These are phyloP conservation scores for Aviceda subcristata DNA, from an alignment of 2,113 vertebrate genomes.

Conservation along the genomic window DNA sequence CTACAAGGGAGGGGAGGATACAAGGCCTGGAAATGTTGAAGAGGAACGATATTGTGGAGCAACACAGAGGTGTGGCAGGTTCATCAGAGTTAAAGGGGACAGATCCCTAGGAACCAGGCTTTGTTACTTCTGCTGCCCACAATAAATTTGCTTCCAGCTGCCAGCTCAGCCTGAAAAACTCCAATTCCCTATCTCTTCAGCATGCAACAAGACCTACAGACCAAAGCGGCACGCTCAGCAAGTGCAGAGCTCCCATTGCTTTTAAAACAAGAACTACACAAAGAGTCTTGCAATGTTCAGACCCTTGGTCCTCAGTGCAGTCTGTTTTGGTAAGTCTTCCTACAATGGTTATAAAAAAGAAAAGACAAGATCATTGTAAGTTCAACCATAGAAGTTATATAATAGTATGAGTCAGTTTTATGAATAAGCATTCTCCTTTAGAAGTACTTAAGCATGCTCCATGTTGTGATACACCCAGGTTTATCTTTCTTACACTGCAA, in stretches of 20 bases:
- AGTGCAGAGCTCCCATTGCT: neutral
- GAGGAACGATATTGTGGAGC: neutral
- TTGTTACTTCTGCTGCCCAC: neutral
- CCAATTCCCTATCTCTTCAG: neutral
- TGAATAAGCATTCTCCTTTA: neutral
- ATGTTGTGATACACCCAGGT: neutral
- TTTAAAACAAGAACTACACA: neutral
- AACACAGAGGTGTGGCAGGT: neutral
- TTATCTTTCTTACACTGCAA: neutral
- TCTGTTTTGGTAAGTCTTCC: neutral
- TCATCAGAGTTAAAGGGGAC: neutral
- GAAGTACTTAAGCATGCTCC: neutral
- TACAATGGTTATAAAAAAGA: neutral
- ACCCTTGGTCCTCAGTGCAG: neutral
- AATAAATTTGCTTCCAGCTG: neutral
- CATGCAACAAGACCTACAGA: neutral
- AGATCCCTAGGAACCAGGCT: neutral
- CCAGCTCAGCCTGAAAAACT: neutral
- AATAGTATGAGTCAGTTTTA: neutral
- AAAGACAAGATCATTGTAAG: neutral
- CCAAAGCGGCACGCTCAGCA: neutral
- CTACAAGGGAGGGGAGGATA: neutral
- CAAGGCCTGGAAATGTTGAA: accelerated
- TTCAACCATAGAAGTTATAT: neutral
- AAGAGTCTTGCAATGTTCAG: neutral